A percentile compares a stretch with the other conserved stretches of the same genome.
These are phyloP conservation scores for Orientallactaga sibirica DNA, from an alignment of 2,797 vertebrate genomes.

Conservation along the genomic window DNA sequence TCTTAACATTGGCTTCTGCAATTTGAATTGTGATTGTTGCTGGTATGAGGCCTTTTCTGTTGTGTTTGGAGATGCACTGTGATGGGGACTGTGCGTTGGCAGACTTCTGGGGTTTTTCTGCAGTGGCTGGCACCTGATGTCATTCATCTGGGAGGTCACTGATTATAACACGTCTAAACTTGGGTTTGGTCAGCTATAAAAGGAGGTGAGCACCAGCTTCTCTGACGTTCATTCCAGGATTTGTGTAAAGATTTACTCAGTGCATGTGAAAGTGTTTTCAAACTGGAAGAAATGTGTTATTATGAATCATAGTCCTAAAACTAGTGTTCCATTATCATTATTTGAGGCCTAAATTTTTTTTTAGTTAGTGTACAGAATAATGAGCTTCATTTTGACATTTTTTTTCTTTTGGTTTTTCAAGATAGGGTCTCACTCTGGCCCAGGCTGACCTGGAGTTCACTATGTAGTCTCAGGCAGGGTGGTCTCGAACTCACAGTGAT, in stretches of 20 bases:
- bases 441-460: too few species aligned
- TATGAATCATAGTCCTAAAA: not conserved
- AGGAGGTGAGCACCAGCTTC: not conserved
- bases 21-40: not conserved
- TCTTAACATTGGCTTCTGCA: not conserved
- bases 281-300: not conserved
- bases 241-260: slow-evolving; percentile 14
- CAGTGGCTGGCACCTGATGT: not conserved
- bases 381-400: too few species aligned
- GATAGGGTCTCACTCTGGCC: too few species aligned
- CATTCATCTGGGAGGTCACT: not conserved
- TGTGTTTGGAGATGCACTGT: not conserved
- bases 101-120: not conserved
- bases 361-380: not conserved
- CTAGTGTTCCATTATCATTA: not conserved
- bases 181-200: slow-evolving; percentile 1
- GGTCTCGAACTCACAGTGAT: too few species aligned
- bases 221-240: not conserved
- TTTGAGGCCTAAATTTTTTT: not conserved
- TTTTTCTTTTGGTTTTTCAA: too few species aligned
- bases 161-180: not conserved
- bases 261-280: not conserved
- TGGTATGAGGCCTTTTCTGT: not conserved
- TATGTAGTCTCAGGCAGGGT: too few species aligned
- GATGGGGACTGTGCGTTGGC: not conserved